phyloP scores from a whole-genome alignment of 2,113 vertebrate genomes.

The Sinosuthora webbiana region DNA sequence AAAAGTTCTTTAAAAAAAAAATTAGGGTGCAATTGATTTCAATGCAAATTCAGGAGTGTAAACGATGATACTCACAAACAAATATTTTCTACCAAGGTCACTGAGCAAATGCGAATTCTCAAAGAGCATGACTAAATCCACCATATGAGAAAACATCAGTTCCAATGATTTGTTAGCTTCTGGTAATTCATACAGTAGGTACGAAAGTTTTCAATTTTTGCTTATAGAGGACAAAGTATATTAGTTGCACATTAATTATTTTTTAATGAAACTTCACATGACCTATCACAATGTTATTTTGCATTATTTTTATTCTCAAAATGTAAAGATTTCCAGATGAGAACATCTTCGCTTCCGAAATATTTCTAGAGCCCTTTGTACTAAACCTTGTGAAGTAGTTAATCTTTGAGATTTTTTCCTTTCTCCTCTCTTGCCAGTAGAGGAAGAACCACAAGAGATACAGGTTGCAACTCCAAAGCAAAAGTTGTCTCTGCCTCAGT shows the following conservation, averaged over 20 bases:
- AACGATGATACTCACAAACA: neutral
- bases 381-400: neutral
- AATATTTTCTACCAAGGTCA: neutral
- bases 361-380: neutral
- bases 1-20: neutral
- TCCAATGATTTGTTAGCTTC: neutral
- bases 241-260: neutral
- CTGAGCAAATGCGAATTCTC: neutral
- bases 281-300: neutral
- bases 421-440: neutral
- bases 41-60: neutral
- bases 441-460: neutral
- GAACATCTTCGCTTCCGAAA: neutral
- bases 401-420: neutral
- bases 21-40: neutral
- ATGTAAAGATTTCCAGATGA: neutral
- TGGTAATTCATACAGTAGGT: neutral
- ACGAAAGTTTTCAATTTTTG: neutral
- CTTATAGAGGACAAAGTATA: neutral
- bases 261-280: neutral
- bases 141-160: neutral
- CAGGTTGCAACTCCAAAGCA: neutral
- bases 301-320: neutral
- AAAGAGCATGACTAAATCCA: neutral
- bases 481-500: rapidly evolving